Evolutionary conservation across 2,113 vertebrate genomes (phyloP).

Genomic region (Suncus etruscus): DNA sequence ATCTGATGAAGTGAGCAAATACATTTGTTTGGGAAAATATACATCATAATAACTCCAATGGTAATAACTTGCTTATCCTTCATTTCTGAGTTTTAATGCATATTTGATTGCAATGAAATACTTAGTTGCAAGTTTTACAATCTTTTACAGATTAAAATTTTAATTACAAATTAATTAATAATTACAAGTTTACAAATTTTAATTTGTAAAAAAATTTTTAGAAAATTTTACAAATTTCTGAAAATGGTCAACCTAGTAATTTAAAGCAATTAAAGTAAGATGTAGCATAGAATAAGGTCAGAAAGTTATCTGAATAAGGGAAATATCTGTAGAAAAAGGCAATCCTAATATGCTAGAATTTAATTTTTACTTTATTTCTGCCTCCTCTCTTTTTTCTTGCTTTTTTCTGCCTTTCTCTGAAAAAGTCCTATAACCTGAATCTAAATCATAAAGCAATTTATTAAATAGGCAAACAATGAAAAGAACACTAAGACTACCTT

Average conservation of each 20-base stretch:
- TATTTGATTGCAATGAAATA: conserved; percentile 76
- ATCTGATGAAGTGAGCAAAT: conserved; percentile 67
- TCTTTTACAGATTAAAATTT: too few species aligned
- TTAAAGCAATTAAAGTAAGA: conserved; percentile 78
- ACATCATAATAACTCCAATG: conserved; percentile 67
- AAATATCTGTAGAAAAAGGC: conserved; percentile 53
- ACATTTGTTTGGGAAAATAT: conserved; percentile 74
- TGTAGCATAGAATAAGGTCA: conserved; percentile 62
- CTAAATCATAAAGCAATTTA: conserved; percentile 43
- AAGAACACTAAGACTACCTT: conserved; percentile 27
- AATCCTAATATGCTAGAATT: neutral
- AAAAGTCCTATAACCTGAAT: conserved; percentile 32
- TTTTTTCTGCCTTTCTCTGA: neutral
- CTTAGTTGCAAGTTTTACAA: too few species aligned
- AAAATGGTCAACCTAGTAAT: conserved; percentile 75
- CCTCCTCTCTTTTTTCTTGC: neutral
- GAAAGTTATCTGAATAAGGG: conserved; percentile 55
- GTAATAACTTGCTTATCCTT: conserved; percentile 74
- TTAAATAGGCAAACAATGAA: conserved; percentile 31
- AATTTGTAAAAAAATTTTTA: too few species aligned
- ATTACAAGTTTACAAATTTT: too few species aligned
- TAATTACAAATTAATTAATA: too few species aligned
- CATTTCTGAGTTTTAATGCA: conserved; percentile 72
- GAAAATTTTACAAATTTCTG: conserved; percentile 72
- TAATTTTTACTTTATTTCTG: neutral